Evolutionary conservation across 2,797 vertebrate genomes (phyloP).

Genomic region (Sebastiscus albofasciatus): DNA sequence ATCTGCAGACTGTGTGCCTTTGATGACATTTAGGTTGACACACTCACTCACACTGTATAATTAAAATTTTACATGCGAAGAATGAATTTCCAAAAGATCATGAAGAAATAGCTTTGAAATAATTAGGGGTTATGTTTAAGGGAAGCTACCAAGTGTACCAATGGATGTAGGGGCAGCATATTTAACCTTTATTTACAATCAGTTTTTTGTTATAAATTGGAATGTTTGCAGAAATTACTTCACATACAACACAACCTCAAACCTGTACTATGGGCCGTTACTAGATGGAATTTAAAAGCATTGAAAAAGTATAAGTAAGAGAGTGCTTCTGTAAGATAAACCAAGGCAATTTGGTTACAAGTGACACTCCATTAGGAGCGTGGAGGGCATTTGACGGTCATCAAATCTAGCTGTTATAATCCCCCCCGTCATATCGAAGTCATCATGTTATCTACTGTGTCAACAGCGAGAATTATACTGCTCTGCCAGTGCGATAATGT

Average conservation of each 20-base stretch:
- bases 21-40: background rate
- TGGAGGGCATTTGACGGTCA: constrained; percentile 59
- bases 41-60: background rate
- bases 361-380: constrained; percentile 34
- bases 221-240: background rate
- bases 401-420: constrained; percentile 54
- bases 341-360: constrained; percentile 30
- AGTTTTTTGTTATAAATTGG: background rate
- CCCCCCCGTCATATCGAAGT: constrained; percentile 44
- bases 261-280: background rate
- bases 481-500: constrained; percentile 38
- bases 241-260: background rate
- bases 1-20: background rate
- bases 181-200: constrained; percentile 3
- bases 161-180: too few species aligned
- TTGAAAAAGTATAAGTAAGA: background rate
- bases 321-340: constrained; percentile 39
- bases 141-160: background rate
- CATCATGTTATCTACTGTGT: constrained; percentile 55
- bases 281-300: constrained; percentile 3
- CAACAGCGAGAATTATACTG: constrained; percentile 49
- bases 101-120: background rate
- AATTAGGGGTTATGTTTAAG: background rate
- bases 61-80: background rate
- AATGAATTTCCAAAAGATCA: background rate